These are phyloP conservation scores for Percopsis omiscomaycus DNA, from an alignment of 2,797 vertebrate species.

Conservation along the genomic window DNA sequence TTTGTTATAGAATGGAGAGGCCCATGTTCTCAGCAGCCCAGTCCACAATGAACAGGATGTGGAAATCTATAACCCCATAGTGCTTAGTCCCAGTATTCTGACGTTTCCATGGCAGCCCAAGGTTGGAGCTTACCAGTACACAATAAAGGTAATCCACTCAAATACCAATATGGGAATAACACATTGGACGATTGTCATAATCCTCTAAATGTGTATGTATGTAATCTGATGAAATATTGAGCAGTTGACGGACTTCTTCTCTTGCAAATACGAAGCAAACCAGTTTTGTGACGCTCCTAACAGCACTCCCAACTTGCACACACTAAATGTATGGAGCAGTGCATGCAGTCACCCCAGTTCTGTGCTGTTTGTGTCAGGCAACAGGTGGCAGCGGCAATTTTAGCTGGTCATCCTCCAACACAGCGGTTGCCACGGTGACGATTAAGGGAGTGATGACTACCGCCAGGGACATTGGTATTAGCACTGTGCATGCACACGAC, in stretches of 20 bases:
- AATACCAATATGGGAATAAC: neutral
- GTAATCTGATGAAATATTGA: no score
- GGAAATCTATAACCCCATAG: constrained; percentile 90
- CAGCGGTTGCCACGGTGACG: constrained; percentile 87
- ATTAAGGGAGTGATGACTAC: constrained; percentile 93
- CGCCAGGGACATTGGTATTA: constrained; percentile 85
- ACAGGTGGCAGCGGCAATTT: constrained; percentile 95
- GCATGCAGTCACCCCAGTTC: neutral
- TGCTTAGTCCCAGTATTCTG: constrained; percentile 87
- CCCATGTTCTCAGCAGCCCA: constrained; percentile 79
- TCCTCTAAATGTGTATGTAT: no score
- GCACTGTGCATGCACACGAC: constrained; percentile 85
- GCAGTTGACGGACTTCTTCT: no score
- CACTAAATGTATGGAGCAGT: neutral
- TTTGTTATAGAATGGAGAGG: constrained; percentile 80
- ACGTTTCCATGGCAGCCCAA: constrained; percentile 96
- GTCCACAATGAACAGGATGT: constrained; percentile 93
- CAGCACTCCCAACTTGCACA: no score
- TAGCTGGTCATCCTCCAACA: constrained; percentile 88
- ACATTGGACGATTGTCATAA: no score
- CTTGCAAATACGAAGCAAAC: no score
- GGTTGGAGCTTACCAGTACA: constrained; percentile 89
- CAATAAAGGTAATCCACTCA: constrained; percentile 82
- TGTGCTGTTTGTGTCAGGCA: constrained; percentile 74
- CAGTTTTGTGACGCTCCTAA: no score